Conservation (phyloP, 2,888 invertebrate species). For the Synanthedon andrenaeformis region DNA sequence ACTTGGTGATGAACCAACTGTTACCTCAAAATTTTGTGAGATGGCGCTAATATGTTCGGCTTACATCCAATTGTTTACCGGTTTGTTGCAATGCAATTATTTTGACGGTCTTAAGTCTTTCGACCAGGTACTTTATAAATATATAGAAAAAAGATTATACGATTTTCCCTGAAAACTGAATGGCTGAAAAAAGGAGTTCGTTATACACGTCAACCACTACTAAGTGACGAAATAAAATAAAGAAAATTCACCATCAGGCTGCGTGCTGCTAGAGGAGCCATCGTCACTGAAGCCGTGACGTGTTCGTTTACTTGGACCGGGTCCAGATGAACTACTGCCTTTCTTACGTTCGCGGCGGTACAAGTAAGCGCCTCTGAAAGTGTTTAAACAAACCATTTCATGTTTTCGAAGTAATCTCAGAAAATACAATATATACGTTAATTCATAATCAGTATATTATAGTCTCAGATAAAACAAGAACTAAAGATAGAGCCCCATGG, state of each 20-base stretch:
- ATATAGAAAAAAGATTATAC: no score
- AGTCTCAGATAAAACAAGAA: not conserved
- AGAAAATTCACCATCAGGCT: constrained; percentile 41
- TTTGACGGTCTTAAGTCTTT: no score
- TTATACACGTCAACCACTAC: no score
- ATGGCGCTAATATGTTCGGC: no score
- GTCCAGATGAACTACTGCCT: constrained; percentile 27
- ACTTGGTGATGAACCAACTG: no score
- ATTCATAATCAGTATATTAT: not conserved
- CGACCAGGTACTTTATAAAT: no score
- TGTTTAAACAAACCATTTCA: not conserved
- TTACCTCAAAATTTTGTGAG: no score
- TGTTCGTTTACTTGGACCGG: constrained; percentile 47
- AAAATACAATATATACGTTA: not conserved
- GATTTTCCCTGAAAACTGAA: no score
- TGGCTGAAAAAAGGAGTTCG: no score
- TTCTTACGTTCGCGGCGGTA: constrained; percentile 83
- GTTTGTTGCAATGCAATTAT: no score
- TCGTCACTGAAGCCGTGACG: constrained; percentile 76
- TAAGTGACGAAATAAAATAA: no score
- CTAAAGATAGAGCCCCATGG: not conserved
- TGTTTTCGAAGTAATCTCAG: not conserved
- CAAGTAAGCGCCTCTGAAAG: constrained; percentile 77
- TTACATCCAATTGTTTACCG: no score
- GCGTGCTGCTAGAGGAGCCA: constrained; percentile 76